Evolutionary conservation across 2,797 vertebrate genomes (phyloP).

Genomic region (Acropternis orthonyx): DNA sequence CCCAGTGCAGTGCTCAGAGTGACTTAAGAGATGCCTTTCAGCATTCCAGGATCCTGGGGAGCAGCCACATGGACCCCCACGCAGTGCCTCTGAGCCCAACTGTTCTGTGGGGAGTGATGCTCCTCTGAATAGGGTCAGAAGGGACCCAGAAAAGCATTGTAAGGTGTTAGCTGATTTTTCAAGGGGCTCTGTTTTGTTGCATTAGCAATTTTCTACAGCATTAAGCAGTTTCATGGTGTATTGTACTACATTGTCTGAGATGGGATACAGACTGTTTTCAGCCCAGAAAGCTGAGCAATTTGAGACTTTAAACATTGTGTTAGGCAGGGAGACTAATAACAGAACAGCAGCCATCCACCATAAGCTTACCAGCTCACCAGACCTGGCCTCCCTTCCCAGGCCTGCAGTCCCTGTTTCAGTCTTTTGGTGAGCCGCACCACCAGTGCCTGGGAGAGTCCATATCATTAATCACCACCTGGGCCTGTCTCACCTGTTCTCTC

Average conservation of each 20-base stretch:
- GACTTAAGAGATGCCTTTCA: background rate
- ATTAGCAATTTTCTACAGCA: slow-evolving; percentile 60
- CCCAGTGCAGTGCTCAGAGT: too few species aligned
- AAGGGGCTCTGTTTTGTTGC: slow-evolving; percentile 45
- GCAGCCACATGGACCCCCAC: background rate
- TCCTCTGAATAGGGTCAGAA: background rate
- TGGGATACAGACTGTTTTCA: background rate
- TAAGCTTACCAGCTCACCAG: background rate
- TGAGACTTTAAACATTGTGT: background rate
- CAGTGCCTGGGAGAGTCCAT: background rate
- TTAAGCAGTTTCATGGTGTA: slow-evolving; percentile 56
- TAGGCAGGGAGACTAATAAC: background rate
- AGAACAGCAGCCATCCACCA: background rate
- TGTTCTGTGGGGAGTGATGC: background rate
- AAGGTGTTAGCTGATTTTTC: slow-evolving; percentile 32
- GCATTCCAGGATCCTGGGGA: too few species aligned
- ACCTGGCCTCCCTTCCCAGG: background rate
- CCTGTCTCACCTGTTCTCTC: background rate
- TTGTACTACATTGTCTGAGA: slow-evolving; percentile 34
- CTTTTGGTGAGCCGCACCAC: background rate
- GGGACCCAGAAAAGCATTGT: background rate
- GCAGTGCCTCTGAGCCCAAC: rapidly evolving
- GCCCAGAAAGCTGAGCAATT: background rate
- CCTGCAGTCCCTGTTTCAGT: background rate
- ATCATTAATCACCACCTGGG: background rate